Base-by-base conservation (phyloP, 1,140 invertebrate genomes). In the Contarinia nasturtii region DNA sequence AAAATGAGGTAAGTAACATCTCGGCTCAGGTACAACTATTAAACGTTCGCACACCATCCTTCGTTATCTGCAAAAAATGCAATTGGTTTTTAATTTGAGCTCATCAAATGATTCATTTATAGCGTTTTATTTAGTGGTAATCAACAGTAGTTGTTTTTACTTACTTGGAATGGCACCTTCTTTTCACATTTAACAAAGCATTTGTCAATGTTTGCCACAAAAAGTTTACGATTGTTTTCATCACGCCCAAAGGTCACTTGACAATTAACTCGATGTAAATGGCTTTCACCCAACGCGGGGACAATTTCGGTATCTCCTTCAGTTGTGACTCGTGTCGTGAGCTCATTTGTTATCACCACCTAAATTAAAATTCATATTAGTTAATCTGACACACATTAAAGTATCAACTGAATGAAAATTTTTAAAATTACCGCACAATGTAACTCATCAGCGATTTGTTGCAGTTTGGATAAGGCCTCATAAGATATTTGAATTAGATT, bases 311-410 rank as follows among this genome's bases (percentile, higher is more conserved):
- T 50, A 0, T 61, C 59, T 1, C 57, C 55, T 1, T 57, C 57
- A 19, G 66, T 50, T 11, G 67, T 62, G 18, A 68, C 50, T 33
- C 70, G 57, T 4, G 67, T 67, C 11, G 67, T 72, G 60, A 71
- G 66, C 51, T 73, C 68, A 53, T 72, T 74, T 45, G 69, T 69
- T 15, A 73, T 33, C 2, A 72, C 57, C 2, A 72, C 57, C 71
- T 72, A 48, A 41, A 63, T 57, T 33, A 48, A 17, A 3, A 52
- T 38, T 21, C 18, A 43, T 44, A 37, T 49, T n/a, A n/a, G n/a
- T n/a, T n/a, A n/a, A n/a, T n/a, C n/a, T n/a, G n/a, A n/a, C n/a
- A 45, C 47, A 45, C 33, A 48, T 40, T 33, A 19, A n/a, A n/a
- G n/a, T n/a, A n/a, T n/a, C n/a, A n/a, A n/a, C n/a, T n/a, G n/a